Evolutionary conservation across 1,140 invertebrate species (phyloP), one percentile per base, ranked within the genome.

Genomic region (Solenopsis fugax): DNA sequence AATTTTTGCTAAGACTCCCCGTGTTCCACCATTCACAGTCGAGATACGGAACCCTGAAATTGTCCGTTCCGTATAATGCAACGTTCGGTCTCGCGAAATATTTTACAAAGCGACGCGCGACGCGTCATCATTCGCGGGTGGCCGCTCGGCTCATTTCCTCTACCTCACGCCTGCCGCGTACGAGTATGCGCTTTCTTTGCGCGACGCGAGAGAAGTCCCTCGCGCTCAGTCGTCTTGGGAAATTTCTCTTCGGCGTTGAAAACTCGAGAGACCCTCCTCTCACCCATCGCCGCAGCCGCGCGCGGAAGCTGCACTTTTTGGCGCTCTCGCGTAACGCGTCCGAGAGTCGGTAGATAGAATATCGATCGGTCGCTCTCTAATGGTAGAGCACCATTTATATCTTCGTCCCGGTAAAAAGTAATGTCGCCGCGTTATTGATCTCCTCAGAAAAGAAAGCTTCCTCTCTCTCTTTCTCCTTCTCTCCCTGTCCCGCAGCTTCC

Each of bases 381-480:
- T 84, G 80, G 80, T 75, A 54, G 80, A 84, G 80, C 41, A 84
- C 54, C 80, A 84, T 84, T 84, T 84, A 84, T 84, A 84, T 84
- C 80, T 81, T 62, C 69, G 52, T 60, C 67, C 12, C 54, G 54
- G 69, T 84, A 84, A 84, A 85, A 85, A 78, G 72, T 78, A 78
- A 77, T 85, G 72, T 85, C 82, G 60, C 60, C 73, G 73, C 73
- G 73, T 76, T 85, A 77, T 78, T 85, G 82, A 77, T 77, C 75
- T 78, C n/a, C 73, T 18, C 45, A 41, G 41, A 21, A 75, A 75
- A 84, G 80, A 84, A 62, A 48, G 73, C 73, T 52, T 24, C 16
- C 52, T 58, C 41, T 18, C 34, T 41, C 37, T 37, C 37, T 24
- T 0, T 69, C 37, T 48, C 37, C 13, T 37, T 13, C n/a, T 10